Evolutionary conservation across 2,888 invertebrate genomes (phyloP), one percentile per base, ranked within the genome.

Genomic region (Nyleta sp.): DNA sequence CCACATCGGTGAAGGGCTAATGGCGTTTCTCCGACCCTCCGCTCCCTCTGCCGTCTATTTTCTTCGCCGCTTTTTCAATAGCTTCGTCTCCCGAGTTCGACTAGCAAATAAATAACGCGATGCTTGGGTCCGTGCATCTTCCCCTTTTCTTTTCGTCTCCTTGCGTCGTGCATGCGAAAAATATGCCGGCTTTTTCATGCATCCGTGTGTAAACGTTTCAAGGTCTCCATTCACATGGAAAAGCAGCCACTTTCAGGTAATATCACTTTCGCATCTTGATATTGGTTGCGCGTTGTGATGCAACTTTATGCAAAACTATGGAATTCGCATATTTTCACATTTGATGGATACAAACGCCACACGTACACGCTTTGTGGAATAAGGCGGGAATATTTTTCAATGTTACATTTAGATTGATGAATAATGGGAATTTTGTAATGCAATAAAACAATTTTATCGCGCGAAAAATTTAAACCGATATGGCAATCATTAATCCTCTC

Each of bases 41-140:
- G 13, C 22, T 42, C 38, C 33, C 44, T 20, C 40, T 22, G 35
- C 55, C 46, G 44, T 35, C 62, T 42, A 60, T 55, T 68, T 53
- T 77, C 59, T 65, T 52, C 77, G 22, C 38, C 35, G 52, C 59
- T 74, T 70, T 73, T 70, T 70, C 73, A 70, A 73, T 74, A 64
- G 67, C 70, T 59, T 46, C 35, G 28, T 52, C 64, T 46, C 17
- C 18, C 11, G 50, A 52, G 55, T 71, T 77, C 71, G 59, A 60
- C 71, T 74, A 40, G 74, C 65, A 60, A 74, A 78, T 71, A 71
- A 78, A 78, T 74, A 74, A 74, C 67, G 55, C 62, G 50, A 60
- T 65, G 60, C 50, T 44, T 44, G 55, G 64, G 73, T 59, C 73
- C 73, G 31, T 35, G 57, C 53, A 40, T 22, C 59, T 33, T 42